A percentile compares a stretch with the other conserved stretches of the same genome.
Evolutionary conservation across 2,888 invertebrate genomes (phyloP).

Genomic region (Aplocera efformata): DNA sequence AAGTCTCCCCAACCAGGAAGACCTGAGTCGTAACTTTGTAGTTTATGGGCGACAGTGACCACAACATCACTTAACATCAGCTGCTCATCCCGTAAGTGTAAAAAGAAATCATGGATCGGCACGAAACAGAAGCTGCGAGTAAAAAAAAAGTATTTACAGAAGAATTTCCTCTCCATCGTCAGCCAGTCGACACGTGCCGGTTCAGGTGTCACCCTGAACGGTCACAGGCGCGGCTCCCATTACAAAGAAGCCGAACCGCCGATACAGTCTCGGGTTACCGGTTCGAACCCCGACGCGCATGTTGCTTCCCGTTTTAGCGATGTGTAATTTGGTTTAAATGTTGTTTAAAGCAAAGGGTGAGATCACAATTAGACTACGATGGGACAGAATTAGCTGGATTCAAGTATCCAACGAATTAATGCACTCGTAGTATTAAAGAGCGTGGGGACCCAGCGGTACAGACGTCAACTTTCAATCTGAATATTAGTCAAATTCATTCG

Average conservation of each 20-base stretch:
- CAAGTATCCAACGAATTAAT: too few relatives aligned
- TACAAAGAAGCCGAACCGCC: slow-evolving; percentile 33
- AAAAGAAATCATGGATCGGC: too few relatives aligned
- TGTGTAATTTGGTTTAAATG: slow-evolving; percentile 8
- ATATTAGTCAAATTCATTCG: too few relatives aligned
- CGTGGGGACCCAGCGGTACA: too few relatives aligned
- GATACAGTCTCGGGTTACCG: slow-evolving; percentile 25
- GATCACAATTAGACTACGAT: background rate
- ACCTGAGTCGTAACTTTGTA: too few relatives aligned
- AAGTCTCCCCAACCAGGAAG: too few relatives aligned
- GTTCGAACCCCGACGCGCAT: slow-evolving; percentile 27
- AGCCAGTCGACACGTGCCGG: slow-evolving; percentile 25
- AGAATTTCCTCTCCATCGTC: slow-evolving; percentile 8
- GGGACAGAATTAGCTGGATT: too few relatives aligned
- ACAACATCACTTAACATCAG: too few relatives aligned
- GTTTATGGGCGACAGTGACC: too few relatives aligned
- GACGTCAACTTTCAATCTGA: too few relatives aligned
- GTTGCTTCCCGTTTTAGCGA: slow-evolving; percentile 28
- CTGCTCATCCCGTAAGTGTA: too few relatives aligned
- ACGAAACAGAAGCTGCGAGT: slow-evolving; percentile 12
- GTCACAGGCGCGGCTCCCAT: slow-evolving; percentile 31
- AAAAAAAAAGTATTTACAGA: slow-evolving; percentile 29
- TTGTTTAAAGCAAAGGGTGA: background rate
- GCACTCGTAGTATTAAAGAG: too few relatives aligned
- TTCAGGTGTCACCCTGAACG: slow-evolving; percentile 26